Base-by-base conservation (phyloP, 2,797 vertebrate genomes). In the Anableps anableps region DNA sequence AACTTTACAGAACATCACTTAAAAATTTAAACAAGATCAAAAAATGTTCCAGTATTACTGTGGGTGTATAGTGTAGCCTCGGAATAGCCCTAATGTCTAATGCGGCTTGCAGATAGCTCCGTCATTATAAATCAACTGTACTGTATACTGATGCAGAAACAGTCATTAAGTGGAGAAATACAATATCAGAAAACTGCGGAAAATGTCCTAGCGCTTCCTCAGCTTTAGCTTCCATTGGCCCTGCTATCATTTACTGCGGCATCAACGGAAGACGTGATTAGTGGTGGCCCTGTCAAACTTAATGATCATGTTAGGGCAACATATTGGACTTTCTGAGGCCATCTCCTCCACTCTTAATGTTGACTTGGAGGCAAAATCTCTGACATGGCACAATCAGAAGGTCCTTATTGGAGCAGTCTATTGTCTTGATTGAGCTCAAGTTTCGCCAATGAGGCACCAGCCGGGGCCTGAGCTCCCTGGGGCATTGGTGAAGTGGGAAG, bases 381-480 rank as follows among this genome's bases (percentile, higher is more conserved):
- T 95, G 94, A 94, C 91, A 87, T 26, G 88, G 92, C 94, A 94
- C 93, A 95, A 94, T 95, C 91, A 92, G 55, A 1, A 81, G 90
- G 82, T 92, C 87, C 90, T 88, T 90, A 93, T 80, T 88, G 84
- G 83, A 86, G 88, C 64, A 85, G 81, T 90, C 86, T 85, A 84
- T 90, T n/a, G 77, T 90, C 91, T 91, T 93, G 88, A 90, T 93
- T 92, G 90, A 91, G 92, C 93, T 96, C 94, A 93, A 84, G 93
- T 96, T 96, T 96, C 95, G 80, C 90, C 85, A 87, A 82, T 91
- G 85, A 93, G 90, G 93, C 94, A 94, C 85, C 87, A 85, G 83
- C 76, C 36, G 23, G 81, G 87, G 80, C 84, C 81, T 41, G 83
- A 81, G 74, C 83, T 94, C 93, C 85, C 89, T 3, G 17, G 85